These are phyloP conservation scores for Alexandromys fortis DNA, from an alignment of 2,113 vertebrate genomes.

Conservation along the genomic window DNA sequence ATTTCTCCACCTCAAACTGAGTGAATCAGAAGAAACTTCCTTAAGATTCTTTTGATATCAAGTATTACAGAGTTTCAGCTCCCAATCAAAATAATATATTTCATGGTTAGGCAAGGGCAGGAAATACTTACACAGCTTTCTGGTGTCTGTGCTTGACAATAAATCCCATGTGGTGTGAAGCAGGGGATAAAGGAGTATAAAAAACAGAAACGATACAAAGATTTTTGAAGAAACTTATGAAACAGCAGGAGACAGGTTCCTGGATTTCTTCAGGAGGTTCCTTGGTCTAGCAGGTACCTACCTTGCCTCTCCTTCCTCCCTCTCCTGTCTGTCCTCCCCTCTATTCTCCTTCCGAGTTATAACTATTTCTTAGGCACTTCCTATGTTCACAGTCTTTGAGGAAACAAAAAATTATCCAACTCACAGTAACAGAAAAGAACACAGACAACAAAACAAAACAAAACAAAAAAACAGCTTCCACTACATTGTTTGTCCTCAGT, in stretches of 20 bases:
- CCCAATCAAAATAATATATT: neutral
- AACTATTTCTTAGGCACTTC: neutral
- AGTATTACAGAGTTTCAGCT: neutral
- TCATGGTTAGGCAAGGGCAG: neutral
- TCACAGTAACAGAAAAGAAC: neutral
- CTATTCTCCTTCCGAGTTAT: accelerated
- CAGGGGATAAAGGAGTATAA: neutral
- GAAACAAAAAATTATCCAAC: neutral
- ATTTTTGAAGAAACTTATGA: neutral
- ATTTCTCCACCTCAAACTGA: neutral
- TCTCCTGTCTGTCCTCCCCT: accelerated
- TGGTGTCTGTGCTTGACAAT: neutral
- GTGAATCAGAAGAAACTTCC: neutral
- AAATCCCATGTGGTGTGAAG: neutral
- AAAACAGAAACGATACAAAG: neutral
- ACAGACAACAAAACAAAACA: neutral
- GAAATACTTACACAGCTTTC: neutral
- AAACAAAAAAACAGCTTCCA: neutral
- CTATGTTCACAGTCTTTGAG: neutral
- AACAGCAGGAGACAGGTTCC: neutral
- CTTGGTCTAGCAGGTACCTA: neutral
- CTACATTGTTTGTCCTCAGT: no score
- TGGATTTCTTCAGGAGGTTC: neutral
- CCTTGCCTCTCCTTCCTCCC: accelerated
- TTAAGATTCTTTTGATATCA: neutral